These are phyloP conservation scores for Cylindroiulus punctatus DNA, from an alignment of 2,888 invertebrate species.

Conservation along the genomic window DNA sequence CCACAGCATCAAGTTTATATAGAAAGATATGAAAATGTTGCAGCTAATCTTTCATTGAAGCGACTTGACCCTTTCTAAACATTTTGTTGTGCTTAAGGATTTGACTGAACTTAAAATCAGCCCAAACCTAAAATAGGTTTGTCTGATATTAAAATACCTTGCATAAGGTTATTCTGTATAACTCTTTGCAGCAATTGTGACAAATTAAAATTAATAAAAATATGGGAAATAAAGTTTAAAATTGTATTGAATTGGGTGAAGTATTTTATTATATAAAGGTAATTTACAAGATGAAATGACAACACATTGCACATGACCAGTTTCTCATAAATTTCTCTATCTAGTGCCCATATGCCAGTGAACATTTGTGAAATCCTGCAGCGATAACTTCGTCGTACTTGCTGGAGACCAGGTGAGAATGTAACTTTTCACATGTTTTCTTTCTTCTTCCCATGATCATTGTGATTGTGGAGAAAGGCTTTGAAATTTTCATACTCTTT, in stretches of 20 bases:
- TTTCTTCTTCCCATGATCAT: neutral
- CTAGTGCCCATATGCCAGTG: too few species aligned
- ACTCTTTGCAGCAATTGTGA: neutral
- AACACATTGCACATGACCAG: too few species aligned
- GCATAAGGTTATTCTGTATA: slow-evolving; percentile 18
- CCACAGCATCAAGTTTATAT: neutral
- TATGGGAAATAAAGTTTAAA: slow-evolving; percentile 18
- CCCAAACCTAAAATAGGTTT: neutral
- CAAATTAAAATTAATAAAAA: neutral
- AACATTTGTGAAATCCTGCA: too few species aligned
- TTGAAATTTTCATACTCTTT: slow-evolving; percentile 53
- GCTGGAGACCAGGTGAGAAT: neutral
- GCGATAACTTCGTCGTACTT: neutral
- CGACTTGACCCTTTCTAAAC: neutral
- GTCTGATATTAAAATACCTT: neutral
- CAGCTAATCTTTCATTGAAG: neutral
- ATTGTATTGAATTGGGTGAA: neutral
- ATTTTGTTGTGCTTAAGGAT: neutral
- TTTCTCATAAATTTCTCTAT: too few species aligned
- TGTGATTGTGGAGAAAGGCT: slow-evolving; percentile 12
- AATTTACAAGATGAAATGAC: too few species aligned
- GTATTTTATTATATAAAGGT: neutral
- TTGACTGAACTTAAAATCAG: neutral
- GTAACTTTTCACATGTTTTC: neutral
- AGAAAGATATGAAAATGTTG: neutral